Percentiles rank a stretch among this genome's conserved stretches.
These are phyloP conservation scores for Grammomys surdaster DNA, from an alignment of 2,113 vertebrate genomes.

Conservation along the genomic window DNA sequence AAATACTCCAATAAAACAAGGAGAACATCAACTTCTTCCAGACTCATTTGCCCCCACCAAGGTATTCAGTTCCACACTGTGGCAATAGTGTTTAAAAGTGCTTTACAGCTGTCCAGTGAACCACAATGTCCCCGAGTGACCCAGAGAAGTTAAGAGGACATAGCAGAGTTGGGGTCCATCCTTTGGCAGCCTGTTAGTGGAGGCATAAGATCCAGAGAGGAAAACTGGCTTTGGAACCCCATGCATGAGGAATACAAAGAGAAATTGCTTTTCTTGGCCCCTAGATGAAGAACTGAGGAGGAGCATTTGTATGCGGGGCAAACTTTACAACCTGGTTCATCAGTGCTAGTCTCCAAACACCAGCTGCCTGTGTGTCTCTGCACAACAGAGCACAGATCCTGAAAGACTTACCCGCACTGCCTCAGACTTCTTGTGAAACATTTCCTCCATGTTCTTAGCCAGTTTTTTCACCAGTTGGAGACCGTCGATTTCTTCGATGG, in stretches of 20 bases:
- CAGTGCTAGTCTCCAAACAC: not conserved
- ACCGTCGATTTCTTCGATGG: conserved; percentile 97
- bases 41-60: not conserved
- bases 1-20: not conserved
- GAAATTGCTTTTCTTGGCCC: not conserved
- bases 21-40: conserved; percentile 48
- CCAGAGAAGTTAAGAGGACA: not conserved
- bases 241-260: not conserved
- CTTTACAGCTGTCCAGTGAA: not conserved
- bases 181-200: not conserved
- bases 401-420: conserved; percentile 93
- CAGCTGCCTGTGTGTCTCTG: not conserved
- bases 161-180: not conserved
- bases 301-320: not conserved
- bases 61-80: conserved; percentile 13
- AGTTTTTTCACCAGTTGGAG: conserved; percentile 96
- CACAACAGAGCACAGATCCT: not conserved
- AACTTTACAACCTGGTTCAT: not conserved
- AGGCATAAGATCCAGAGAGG: not conserved
- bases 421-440: conserved; percentile 98
- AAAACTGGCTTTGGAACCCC: not conserved
- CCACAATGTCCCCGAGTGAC: not conserved
- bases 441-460: conserved; percentile 98
- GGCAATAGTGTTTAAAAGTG: not conserved
- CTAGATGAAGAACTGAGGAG: not conserved